Conservation (phyloP, 2,888 invertebrate species). For the Conomelus anceps region DNA sequence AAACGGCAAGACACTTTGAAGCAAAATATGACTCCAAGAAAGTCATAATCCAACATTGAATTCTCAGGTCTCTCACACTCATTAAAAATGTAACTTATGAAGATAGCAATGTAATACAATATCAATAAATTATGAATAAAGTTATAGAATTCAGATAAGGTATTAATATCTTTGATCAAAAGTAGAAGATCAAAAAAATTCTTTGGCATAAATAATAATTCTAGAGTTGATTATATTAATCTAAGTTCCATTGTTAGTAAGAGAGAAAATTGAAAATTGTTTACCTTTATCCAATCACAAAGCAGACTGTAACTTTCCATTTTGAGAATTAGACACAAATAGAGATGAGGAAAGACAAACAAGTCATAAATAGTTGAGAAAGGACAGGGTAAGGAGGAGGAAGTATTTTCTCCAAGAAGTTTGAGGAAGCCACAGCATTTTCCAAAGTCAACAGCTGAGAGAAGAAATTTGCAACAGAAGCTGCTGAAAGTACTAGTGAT, state of each 20-base stretch:
- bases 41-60: too few relatives aligned
- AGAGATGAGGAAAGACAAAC: background rate
- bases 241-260: background rate
- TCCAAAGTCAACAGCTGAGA: constrained; percentile 10
- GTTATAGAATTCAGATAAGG: too few relatives aligned
- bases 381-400: background rate
- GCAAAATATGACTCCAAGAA: too few relatives aligned
- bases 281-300: background rate
- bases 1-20: too few relatives aligned
- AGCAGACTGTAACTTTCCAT: constrained; percentile 5
- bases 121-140: background rate
- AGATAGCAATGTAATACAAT: background rate
- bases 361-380: background rate
- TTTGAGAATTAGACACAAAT: background rate
- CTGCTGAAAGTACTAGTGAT: constrained; percentile 11
- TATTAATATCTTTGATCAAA: too few relatives aligned
- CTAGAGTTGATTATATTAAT: background rate
- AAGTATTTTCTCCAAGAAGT: background rate
- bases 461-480: constrained; percentile 1
- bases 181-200: background rate
- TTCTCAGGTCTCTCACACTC: too few relatives aligned
- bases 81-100: too few relatives aligned
- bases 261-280: background rate
- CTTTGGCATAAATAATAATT: background rate
- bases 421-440: background rate